Conservation (phyloP, 2,888 invertebrate genomes). For the Drosophila maculinotata region DNA sequence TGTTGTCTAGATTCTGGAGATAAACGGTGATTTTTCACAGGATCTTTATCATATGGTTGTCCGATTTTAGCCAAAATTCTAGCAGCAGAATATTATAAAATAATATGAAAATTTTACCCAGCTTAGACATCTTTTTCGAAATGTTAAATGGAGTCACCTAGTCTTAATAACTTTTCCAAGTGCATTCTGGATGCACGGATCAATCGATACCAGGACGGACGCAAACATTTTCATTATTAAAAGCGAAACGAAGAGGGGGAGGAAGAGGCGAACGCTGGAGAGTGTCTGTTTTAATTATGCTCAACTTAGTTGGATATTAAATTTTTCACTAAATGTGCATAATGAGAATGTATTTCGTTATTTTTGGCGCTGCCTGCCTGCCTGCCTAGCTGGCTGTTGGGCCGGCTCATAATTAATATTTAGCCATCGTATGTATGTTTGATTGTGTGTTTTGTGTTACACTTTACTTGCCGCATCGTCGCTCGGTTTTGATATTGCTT, state of each 20-base stretch:
- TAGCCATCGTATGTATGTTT: conserved; percentile 13
- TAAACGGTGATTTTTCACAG: not conserved
- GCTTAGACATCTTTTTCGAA: too few relatives aligned
- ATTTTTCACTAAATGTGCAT: conserved; percentile 30
- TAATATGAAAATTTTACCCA: too few relatives aligned
- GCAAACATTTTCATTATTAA: conserved; percentile 19
- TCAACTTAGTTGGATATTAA: conserved; percentile 27
- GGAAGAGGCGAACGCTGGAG: not conserved
- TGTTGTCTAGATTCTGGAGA: too few relatives aligned
- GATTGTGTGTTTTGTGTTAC: conserved; percentile 6
- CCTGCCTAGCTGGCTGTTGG: conserved; percentile 1
- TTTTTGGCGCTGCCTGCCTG: conserved; percentile 9
- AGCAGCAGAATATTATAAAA: too few relatives aligned
- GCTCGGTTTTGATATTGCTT: conserved; percentile 37
- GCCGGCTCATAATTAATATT: conserved; percentile 38
- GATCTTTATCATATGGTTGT: too few relatives aligned
- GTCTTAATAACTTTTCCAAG: not conserved
- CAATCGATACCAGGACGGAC: not conserved
- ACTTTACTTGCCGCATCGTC: conserved; percentile 28
- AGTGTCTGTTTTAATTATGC: conserved; percentile 28
- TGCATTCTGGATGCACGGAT: not conserved
- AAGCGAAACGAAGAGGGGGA: not conserved
- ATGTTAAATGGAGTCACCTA: too few relatives aligned
- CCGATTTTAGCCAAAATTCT: too few relatives aligned
- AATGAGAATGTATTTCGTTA: conserved; percentile 35